Evolutionary conservation across 2,888 invertebrate species (phyloP).

Genomic region (Labia minor): DNA sequence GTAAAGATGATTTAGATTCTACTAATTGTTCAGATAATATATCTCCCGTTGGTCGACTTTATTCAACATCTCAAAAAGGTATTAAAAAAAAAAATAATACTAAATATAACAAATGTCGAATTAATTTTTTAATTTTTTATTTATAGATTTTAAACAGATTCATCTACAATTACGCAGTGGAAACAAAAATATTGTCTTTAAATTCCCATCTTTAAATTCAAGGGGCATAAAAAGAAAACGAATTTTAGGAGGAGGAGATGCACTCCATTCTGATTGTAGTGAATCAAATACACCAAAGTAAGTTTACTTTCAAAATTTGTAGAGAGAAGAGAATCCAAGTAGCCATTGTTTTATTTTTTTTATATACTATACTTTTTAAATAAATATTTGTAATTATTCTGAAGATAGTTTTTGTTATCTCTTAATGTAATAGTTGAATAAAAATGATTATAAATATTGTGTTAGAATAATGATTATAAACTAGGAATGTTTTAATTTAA

Average conservation of each 20-base stretch:
- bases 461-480: too few species aligned
- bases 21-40: not conserved
- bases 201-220: conserved; percentile 31
- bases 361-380: too few species aligned
- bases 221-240: conserved; percentile 51
- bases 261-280: conserved; percentile 27
- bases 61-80: not conserved
- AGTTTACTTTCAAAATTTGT: too few species aligned
- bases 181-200: not conserved
- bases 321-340: too few species aligned
- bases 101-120: not conserved
- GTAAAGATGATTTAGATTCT: not conserved
- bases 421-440: too few species aligned
- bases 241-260: conserved; percentile 37
- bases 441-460: too few species aligned
- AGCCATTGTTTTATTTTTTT: too few species aligned
- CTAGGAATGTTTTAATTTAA: too few species aligned
- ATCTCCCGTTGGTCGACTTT: not conserved
- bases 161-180: not conserved
- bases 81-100: not conserved
- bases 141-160: not conserved
- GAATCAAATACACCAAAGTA: not conserved
- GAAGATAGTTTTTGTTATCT: too few species aligned
- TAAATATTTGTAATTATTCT: too few species aligned
- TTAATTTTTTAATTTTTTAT: not conserved